Evolutionary conservation across 2,797 vertebrate genomes (phyloP), one percentile per base, ranked within the genome.

Genomic region (Falco berigora): DNA sequence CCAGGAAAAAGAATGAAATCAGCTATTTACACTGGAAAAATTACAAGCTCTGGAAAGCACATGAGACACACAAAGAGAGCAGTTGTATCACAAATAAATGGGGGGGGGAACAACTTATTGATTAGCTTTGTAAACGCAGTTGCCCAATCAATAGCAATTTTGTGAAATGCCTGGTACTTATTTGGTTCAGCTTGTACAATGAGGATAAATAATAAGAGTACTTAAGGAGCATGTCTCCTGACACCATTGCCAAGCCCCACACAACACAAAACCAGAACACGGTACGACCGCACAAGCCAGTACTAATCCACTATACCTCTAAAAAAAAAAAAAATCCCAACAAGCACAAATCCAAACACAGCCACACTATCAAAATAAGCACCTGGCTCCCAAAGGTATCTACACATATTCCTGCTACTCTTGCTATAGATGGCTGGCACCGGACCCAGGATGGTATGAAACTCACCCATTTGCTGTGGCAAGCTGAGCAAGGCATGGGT

Each of bases 141-240:
- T 97, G 95, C 94, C 88, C 94, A 97, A 98, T 98, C 97, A 52
- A 98, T 98, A 98, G 95, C 96, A 98, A 98, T 98, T 98, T 98
- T 97, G 98, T 96, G 97, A 98, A 98, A 98, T 95, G 93, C 96
- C 95, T 97, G 96, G 92, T 97, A 95, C 98, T 98, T 97, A 97
- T 97, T 98, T 97, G 96, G 97, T 97, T 96, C 36, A 96, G 88
- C 92, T 97, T 96, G 97, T 97, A 97, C 94, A 97, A 90, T 42
- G 27, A 97, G 96, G 96, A 97, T 97, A 97, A 95, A 97, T 97
- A 98, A 97, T 97, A 97, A 96, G 96, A 71, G 17, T 95, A 97
- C 95, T 98, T 97, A 97, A 92, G 93, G 96, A 97, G 90, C 58
- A 30, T 1, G 11, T 95, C 97, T 98, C 97, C 95, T 95, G 96